Conservation (phyloP, 2,113 vertebrate species). For the Numenius arquata region DNA sequence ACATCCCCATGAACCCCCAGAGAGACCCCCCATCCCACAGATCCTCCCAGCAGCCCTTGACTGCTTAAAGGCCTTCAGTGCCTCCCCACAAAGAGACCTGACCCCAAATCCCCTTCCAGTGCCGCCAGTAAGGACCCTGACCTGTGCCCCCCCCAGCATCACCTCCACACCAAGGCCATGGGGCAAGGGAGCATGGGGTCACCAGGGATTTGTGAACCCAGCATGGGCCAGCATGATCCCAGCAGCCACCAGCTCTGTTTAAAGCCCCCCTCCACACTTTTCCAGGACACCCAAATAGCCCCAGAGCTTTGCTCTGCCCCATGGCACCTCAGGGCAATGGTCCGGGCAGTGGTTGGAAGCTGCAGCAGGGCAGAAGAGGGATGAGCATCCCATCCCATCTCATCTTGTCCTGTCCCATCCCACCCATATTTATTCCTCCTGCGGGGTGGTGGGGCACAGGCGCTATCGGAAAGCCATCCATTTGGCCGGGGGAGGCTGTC, state of each 20-base stretch:
- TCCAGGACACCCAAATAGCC: neutral
- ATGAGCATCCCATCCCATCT: neutral
- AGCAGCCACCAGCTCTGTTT: neutral
- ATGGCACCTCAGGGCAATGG: accelerated
- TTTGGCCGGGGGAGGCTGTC: neutral
- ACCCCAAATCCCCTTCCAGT: neutral
- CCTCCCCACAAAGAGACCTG: neutral
- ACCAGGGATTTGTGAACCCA: neutral
- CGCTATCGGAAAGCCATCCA: conserved; percentile 60
- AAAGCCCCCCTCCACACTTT: neutral
- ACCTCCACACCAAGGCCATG: accelerated
- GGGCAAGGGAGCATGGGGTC: neutral
- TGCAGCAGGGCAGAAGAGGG: neutral
- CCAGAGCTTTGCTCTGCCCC: neutral
- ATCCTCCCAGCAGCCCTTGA: neutral
- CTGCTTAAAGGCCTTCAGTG: neutral
- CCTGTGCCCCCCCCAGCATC: neutral
- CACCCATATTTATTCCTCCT: neutral
- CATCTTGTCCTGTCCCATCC: neutral
- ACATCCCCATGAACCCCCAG: neutral
- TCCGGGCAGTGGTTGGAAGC: accelerated
- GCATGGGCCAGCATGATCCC: neutral
- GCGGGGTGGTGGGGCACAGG: neutral
- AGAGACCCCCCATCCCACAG: neutral
- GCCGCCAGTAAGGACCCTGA: neutral